These are phyloP conservation scores for Lagopus leucura DNA, from an alignment of 2,113 vertebrate species.

Conservation along the genomic window DNA sequence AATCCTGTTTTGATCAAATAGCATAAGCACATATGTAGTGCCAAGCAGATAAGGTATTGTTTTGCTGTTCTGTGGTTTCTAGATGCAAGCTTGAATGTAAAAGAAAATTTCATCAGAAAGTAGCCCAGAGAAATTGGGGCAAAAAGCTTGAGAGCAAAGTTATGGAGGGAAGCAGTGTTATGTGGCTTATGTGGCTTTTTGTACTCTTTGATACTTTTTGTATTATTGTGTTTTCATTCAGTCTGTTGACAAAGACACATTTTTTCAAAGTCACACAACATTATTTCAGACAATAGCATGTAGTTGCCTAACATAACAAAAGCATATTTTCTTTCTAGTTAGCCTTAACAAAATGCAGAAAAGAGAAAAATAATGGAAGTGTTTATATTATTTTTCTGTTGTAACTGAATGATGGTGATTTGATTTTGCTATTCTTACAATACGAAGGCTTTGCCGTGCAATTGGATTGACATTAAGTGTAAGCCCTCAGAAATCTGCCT, in stretches of 20 bases:
- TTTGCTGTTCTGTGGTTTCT: neutral
- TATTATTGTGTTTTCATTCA: neutral
- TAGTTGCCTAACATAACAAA: constrained; percentile 9
- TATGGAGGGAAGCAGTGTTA: neutral
- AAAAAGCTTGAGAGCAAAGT: neutral
- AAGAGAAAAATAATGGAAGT: neutral
- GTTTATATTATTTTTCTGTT: constrained; percentile 27
- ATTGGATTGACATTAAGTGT: neutral
- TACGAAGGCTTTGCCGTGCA: constrained; percentile 16
- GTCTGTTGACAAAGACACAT: neutral
- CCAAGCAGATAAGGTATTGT: neutral
- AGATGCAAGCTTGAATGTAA: neutral
- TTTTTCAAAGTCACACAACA: neutral
- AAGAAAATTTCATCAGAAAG: neutral
- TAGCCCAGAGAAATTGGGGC: neutral
- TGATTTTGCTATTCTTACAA: constrained; percentile 56
- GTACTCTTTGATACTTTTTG: neutral
- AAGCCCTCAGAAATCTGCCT: constrained; percentile 60
- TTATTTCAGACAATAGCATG: neutral
- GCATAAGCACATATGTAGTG: neutral
- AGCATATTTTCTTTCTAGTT: neutral
- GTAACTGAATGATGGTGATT: constrained; percentile 45
- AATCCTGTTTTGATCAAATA: neutral
- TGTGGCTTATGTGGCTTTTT: neutral
- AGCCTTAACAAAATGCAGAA: neutral